Conservation (phyloP, 2,113 vertebrate genomes). For the Cyprinodon variegatus region DNA sequence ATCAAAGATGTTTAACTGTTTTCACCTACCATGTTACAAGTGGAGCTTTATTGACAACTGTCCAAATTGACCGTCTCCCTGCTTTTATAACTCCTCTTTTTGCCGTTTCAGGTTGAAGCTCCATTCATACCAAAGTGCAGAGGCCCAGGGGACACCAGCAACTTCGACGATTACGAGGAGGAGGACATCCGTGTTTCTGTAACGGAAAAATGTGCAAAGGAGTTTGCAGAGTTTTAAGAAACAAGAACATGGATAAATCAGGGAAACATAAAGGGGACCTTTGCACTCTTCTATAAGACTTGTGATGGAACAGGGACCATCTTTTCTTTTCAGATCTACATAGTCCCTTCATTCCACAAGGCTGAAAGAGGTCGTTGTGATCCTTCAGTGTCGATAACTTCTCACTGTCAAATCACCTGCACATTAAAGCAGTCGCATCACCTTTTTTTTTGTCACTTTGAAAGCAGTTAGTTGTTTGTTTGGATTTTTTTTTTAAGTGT, state of each 20-base stretch:
- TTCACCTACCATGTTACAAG: background rate
- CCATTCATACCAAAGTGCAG: constrained; percentile 99
- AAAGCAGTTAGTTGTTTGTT: constrained; percentile 78
- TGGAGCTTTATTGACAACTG: background rate
- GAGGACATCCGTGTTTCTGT: constrained; percentile 97
- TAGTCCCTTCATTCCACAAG: constrained; percentile 94
- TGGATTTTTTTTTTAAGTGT: constrained; percentile 80
- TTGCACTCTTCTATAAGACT: constrained; percentile 93
- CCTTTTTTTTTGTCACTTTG: constrained; percentile 72
- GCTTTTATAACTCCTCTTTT: constrained; percentile 5
- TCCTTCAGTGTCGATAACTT: constrained; percentile 89
- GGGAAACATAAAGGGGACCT: constrained; percentile 86
- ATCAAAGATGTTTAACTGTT: background rate
- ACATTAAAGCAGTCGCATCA: constrained; percentile 86
- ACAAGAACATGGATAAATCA: constrained; percentile 84
- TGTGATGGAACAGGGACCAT: constrained; percentile 91
- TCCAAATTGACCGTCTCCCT: background rate
- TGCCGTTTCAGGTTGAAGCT: constrained; percentile 89
- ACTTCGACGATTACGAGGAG: constrained; percentile 99
- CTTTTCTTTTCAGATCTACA: constrained; percentile 85
- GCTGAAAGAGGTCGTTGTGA: constrained; percentile 90
- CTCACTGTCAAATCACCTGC: constrained; percentile 87
- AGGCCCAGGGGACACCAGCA: constrained; percentile 99
- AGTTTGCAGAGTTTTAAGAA: constrained; percentile 97
- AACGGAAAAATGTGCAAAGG: constrained; percentile 97